These are phyloP conservation scores for Phalloptychus januarius DNA, from an alignment of 2,797 vertebrate genomes.

Conservation along the genomic window DNA sequence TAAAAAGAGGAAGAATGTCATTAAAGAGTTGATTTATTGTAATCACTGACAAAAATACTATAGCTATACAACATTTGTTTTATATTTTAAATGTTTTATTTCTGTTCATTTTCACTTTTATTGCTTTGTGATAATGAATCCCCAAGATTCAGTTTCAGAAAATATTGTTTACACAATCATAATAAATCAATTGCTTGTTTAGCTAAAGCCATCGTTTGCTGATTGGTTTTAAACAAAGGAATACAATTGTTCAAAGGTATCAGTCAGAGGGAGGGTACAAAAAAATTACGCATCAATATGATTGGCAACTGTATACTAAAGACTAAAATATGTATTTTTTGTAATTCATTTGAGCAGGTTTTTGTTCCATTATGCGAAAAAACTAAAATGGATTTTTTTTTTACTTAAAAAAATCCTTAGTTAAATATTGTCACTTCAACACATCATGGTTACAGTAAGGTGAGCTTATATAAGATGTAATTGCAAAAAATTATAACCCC, in stretches of 20 bases:
- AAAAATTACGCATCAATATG: too few relatives aligned
- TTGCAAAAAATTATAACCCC: neutral
- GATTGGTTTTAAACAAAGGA: too few relatives aligned
- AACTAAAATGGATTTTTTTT: neutral
- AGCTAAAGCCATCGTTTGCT: too few relatives aligned
- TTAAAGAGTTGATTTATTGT: neutral
- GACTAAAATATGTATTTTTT: neutral
- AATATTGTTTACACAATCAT: neutral
- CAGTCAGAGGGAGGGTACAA: too few relatives aligned
- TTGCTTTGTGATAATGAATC: neutral
- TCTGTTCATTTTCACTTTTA: neutral
- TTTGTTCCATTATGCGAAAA: neutral
- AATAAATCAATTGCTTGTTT: too few relatives aligned
- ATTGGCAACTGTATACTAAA: neutral
- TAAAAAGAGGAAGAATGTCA: too few relatives aligned
- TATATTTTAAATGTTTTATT: neutral
- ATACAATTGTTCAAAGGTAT: too few relatives aligned
- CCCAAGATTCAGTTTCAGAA: neutral
- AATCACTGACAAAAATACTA: neutral
- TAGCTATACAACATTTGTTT: neutral
- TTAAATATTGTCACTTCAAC: neutral
- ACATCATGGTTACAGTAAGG: neutral
- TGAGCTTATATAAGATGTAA: neutral
- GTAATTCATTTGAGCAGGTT: neutral
- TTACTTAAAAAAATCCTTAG: too few relatives aligned